Conservation (phyloP, 2,797 vertebrate genomes). For the Orestias chungarensis region DNA sequence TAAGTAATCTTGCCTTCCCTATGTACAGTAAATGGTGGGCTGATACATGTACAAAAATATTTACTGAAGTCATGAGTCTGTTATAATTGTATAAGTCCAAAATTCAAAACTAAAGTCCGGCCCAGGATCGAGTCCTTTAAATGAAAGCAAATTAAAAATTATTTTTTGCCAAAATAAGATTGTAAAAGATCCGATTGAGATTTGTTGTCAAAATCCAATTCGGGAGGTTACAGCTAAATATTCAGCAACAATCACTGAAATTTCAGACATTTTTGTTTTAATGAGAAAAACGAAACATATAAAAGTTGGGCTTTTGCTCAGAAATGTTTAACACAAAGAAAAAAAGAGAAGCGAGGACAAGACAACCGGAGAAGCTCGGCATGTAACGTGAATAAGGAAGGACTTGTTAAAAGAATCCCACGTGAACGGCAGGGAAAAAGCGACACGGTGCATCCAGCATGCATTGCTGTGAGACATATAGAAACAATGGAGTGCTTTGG, state of each 20-base stretch:
- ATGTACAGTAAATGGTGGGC: too few species aligned
- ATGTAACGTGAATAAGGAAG: slow-evolving; percentile 52
- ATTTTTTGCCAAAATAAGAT: slow-evolving; percentile 18
- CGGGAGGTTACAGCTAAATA: slow-evolving; percentile 31
- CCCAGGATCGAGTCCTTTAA: slow-evolving; percentile 4
- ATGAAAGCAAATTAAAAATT: slow-evolving; percentile 25
- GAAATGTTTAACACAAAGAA: slow-evolving; percentile 15
- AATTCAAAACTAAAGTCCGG: slow-evolving; percentile 3
- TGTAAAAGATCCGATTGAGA: slow-evolving; percentile 15
- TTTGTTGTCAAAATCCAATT: slow-evolving; percentile 19
- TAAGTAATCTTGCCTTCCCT: too few species aligned
- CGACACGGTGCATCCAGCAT: slow-evolving; percentile 69
- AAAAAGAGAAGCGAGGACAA: slow-evolving; percentile 35
- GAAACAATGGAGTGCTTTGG: slow-evolving; percentile 57
- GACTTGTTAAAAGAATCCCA: slow-evolving; percentile 55
- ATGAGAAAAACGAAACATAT: slow-evolving; percentile 28
- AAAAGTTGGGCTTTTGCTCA: slow-evolving; percentile 37
- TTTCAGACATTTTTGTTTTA: slow-evolving; percentile 20
- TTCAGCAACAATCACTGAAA: slow-evolving; percentile 37
- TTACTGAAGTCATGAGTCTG: background rate
- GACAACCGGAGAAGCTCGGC: slow-evolving; percentile 28
- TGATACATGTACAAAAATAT: too few species aligned
- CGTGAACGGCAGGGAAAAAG: slow-evolving; percentile 28
- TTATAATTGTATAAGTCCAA: slow-evolving; percentile 8
- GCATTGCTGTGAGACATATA: slow-evolving; percentile 72